Conservation (phyloP, 2,797 vertebrate species). For the Buphagus erythrorhynchus region DNA sequence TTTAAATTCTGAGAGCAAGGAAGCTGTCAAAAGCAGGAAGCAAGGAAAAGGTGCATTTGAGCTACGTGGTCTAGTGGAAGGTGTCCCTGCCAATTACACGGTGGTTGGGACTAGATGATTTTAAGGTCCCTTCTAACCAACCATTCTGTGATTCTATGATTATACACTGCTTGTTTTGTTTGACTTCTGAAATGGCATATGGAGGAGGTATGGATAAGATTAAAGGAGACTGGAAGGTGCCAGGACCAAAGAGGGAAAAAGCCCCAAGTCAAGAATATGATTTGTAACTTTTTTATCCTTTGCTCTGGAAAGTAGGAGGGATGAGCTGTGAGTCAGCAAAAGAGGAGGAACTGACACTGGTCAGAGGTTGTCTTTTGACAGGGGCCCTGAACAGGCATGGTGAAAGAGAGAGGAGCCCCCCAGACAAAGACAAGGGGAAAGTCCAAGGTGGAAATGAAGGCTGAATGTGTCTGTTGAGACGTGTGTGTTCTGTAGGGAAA, state of each 20-base stretch:
- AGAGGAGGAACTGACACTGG: neutral
- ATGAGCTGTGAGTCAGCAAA: neutral
- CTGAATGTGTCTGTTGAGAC: neutral
- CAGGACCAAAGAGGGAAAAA: neutral
- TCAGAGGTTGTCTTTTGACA: neutral
- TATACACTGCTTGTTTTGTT: neutral
- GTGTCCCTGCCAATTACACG: neutral
- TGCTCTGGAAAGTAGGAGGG: neutral
- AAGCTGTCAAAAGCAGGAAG: neutral
- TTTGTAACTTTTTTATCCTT: neutral
- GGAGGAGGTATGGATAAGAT: neutral
- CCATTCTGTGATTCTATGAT: neutral
- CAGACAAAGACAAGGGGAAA: neutral
- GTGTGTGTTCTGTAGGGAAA: neutral
- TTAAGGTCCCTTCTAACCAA: neutral
- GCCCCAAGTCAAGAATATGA: neutral
- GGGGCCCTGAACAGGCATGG: accelerated
- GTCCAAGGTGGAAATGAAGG: neutral
- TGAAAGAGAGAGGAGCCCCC: neutral
- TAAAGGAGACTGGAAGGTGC: neutral
- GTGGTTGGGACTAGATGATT: neutral
- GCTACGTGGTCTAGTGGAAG: neutral
- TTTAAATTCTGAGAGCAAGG: neutral
- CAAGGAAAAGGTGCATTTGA: neutral
- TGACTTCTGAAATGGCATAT: neutral